phyloP scores from a whole-genome alignment of 2,888 invertebrate species.

The Volucella inflata region DNA sequence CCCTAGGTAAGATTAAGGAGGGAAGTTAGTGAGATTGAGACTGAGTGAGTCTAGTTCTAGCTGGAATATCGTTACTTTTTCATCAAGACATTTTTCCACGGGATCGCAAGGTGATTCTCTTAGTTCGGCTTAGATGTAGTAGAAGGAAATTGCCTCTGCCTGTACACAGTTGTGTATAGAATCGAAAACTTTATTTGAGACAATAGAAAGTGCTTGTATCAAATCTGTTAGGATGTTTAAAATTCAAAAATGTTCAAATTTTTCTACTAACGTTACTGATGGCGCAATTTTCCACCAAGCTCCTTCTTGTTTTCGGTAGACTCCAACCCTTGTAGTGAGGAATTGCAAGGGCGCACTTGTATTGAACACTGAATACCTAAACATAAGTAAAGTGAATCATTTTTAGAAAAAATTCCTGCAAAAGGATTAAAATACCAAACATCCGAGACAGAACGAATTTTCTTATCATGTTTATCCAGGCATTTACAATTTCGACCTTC shows the following conservation, averaged over 20 bases:
- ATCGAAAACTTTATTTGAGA: too few relatives aligned
- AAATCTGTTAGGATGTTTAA: not conserved
- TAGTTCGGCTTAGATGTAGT: too few relatives aligned
- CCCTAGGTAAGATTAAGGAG: too few relatives aligned
- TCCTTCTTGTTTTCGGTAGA: conserved; percentile 79
- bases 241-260: not conserved
- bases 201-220: too few relatives aligned
- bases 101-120: too few relatives aligned
- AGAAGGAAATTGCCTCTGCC: too few relatives aligned
- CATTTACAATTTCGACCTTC: conserved; percentile 47
- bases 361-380: conserved; percentile 79
- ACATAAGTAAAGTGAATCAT: conserved; percentile 72
- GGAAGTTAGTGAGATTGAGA: too few relatives aligned
- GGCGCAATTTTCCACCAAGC: conserved; percentile 80
- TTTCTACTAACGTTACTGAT: conserved; percentile 78
- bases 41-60: too few relatives aligned
- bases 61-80: too few relatives aligned
- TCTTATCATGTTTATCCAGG: conserved; percentile 4
- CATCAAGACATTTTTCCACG: too few relatives aligned
- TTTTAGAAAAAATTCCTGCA: conserved; percentile 37
- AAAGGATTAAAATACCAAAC: conserved; percentile 75
- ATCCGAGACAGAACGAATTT: conserved; percentile 75
- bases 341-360: conserved; percentile 80
- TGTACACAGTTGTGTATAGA: too few relatives aligned
- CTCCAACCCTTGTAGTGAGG: conserved; percentile 78